Evolutionary conservation across 2,797 vertebrate genomes (phyloP).

Genomic region (Macrochelys suwanniensis): DNA sequence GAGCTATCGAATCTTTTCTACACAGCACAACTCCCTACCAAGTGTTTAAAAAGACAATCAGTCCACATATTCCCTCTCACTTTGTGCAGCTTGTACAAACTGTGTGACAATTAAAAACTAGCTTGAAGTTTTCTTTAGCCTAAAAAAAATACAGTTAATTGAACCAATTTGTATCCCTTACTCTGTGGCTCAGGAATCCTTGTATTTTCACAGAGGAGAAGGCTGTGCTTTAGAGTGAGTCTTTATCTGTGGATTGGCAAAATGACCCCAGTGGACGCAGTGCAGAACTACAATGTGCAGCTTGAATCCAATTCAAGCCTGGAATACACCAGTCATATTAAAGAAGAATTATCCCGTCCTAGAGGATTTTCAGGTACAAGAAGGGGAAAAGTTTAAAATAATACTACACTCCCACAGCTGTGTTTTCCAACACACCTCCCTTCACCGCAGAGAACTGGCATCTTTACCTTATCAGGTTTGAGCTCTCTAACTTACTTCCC

Average conservation of each 20-base stretch:
- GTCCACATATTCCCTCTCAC: neutral
- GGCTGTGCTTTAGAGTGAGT: neutral
- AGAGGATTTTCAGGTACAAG: neutral
- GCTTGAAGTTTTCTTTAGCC: neutral
- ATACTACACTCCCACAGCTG: neutral
- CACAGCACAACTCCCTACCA: neutral
- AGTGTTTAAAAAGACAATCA: neutral
- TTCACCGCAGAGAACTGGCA: neutral
- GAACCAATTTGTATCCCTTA: fast-evolving
- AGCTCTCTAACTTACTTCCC: fast-evolving
- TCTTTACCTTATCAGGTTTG: neutral
- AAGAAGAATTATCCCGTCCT: neutral
- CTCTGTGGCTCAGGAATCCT: fast-evolving
- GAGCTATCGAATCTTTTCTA: neutral
- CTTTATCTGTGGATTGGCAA: neutral
- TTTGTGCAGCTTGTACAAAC: neutral
- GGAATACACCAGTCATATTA: neutral
- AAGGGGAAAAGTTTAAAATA: neutral
- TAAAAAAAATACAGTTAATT: neutral
- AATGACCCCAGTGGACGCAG: neutral
- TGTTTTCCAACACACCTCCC: neutral
- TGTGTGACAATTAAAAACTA: neutral
- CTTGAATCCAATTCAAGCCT: neutral
- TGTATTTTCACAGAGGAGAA: neutral
- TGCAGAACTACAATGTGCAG: fast-evolving